Evolutionary conservation across 2,797 vertebrate genomes (phyloP), one percentile per base, ranked within the genome.

Genomic region (Notolepis coatsorum): DNA sequence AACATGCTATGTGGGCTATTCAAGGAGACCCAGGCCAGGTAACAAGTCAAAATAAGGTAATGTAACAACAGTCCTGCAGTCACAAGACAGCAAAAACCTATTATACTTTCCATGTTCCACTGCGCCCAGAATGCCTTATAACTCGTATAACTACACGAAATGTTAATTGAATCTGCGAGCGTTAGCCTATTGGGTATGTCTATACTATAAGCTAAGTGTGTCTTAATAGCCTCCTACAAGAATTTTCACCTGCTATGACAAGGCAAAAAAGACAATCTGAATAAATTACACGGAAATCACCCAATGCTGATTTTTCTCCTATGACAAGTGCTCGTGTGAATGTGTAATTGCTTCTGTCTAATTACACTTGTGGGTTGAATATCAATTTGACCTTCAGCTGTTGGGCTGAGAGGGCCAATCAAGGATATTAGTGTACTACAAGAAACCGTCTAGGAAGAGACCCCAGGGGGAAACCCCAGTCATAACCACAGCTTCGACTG

Each of bases 341-440:
- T 89, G 85, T 89, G 84, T 91, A 92, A 91, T 92, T 91, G 88
- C 82, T 84, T 87, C 88, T 80, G 75, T 91, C 93, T 94, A 93
- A 92, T 93, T 94, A 94, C 90, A 93, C 90, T 90, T 92, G 88
- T 90, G 86, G 67, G 84, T 91, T 92, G 95, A 94, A 94, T 92
- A 94, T 93, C 86, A 94, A 92, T 96, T 96, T 96, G 93, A 94
- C 94, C 93, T 94, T 95, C 94, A 94, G 92, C 91, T 92, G 91
- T 92, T 94, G 91, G 93, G 89, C 92, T 91, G 91, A 94, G 92
- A 92, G 91, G 92, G 92, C 93, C 94, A 95, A 95, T 95, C 94
- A 95, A 84, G 89, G 88, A 92, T 94, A 93, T 92, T 92, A 95
- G 92, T 92, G 91, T 89, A 92, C 87, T 89, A 92, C 87, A 89